Conservation (phyloP, 2,113 vertebrate genomes). For the Malurus elegans region DNA sequence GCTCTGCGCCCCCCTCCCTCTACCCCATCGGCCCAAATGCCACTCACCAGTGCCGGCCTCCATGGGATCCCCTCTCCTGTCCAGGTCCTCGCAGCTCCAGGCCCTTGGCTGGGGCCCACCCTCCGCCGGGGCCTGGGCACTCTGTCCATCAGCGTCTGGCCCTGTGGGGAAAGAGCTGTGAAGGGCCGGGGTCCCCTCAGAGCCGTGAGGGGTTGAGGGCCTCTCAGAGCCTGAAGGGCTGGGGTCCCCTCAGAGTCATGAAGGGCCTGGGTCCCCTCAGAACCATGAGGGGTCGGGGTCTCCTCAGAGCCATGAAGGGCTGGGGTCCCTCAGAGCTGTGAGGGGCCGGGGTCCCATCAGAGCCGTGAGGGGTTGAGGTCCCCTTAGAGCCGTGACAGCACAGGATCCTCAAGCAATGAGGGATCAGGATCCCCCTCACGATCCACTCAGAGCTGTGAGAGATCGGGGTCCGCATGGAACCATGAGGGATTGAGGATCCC, state of each 20-base stretch:
- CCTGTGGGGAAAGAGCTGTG: accelerated
- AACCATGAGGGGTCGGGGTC: accelerated
- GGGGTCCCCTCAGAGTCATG: accelerated
- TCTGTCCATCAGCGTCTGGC: accelerated
- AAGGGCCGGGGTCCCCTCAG: not conserved
- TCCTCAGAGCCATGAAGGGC: accelerated
- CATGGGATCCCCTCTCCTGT: not conserved
- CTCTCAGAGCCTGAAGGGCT: too few relatives aligned
- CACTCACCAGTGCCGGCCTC: constrained; percentile 40
- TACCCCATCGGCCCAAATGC: accelerated
- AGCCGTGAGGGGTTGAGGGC: accelerated
- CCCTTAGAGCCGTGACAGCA: not conserved
- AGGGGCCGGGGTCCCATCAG: accelerated
- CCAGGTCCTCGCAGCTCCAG: not conserved
- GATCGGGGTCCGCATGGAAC: accelerated
- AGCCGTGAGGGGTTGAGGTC: too few relatives aligned
- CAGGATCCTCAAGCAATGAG: accelerated
- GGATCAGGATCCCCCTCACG: accelerated
- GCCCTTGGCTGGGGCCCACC: accelerated
- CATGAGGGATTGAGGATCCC: too few relatives aligned
- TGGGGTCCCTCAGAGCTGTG: not conserved
- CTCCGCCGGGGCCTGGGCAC: accelerated
- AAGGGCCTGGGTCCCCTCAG: accelerated
- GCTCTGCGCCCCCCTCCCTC: accelerated
- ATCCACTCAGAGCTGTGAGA: accelerated